Evolutionary conservation across 2,888 invertebrate genomes (phyloP), one percentile per base, ranked within the genome.

Genomic region (Parnassius mnemosyne): DNA sequence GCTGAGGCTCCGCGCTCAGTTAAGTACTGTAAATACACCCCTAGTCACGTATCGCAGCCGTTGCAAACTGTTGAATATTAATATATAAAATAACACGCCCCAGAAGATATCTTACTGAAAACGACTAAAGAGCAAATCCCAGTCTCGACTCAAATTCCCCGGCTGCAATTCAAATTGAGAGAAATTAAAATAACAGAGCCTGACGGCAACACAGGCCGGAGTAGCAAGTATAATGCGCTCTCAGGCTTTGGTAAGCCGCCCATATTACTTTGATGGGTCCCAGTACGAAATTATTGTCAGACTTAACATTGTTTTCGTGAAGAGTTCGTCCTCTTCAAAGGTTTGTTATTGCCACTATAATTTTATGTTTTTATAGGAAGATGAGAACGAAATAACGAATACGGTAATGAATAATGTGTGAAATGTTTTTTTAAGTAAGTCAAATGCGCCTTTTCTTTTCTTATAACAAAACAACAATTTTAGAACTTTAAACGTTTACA

Each of bases 41-140:
- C 79, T 79, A 79, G 87, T 84, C 88, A 89, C 88, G 88, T 88
- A 84, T 75, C 76, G 74, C 78, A 73, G 74, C 76, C 73, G 74
- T 77, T 81, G 83, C 83, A 85, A 86, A 85, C 86, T 87, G 87
- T 85, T 90, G 84, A 88, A 90, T 89, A 89, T 89, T 89, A 84
- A 89, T 84, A 84, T 67, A 49, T 68, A 70, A 83, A 84, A 85
- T 84, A 82, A 83, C 83, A 83, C 84, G 80, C 74, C 70, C 76
- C 69, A 71, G 66, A 83, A 83, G 77, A 81, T 81, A 80, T 78
- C 74, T 72, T 69, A 66, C 76, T 76, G 72, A 79, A 78, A 78
- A 73, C 70, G 68, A 72, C 76, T 75, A 74, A 68, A 73, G 46
- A 11, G 74, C 76, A 72, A 80, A 80, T 75, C 72, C 69, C 69